Evolutionary conservation across 2,797 vertebrate genomes (phyloP), one percentile per base, ranked within the genome.

Genomic region (Apodemus agrarius): DNA sequence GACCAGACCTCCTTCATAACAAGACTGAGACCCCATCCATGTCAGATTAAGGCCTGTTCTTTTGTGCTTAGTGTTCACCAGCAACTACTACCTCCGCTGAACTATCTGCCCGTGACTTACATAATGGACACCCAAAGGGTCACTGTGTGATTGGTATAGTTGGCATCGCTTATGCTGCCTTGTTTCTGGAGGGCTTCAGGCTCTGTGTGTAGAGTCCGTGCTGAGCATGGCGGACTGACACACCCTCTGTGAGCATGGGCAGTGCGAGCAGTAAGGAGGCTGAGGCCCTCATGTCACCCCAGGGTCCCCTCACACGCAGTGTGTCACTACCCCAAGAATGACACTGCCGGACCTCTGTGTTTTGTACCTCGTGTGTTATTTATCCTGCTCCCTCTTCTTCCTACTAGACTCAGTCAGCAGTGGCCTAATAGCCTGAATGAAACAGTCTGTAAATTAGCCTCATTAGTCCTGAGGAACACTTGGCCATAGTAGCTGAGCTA

Each of bases 261-360:
- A 31, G 8, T 1, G 6, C 40, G 1, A 12, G 13, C 29, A 34
- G 78, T 75, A 5, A 46, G 72, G 37, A 22, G n/a, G 29, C 26
- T 12, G 11, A 13, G 6, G 40, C 17, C 11, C 4, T 22, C 2
- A 7, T 3, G 0, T 7, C 0, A 2, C 14, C 14, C 43, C 29
- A 37, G 46, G 19, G 43, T 31, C 22, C 57, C 46, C 69, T 21
- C 3, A 95, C 52, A 46, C 43, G 81, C 37, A 26, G 3, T 61
- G 29, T 26, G n/a, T 75, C 16, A 37, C 16, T 14, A 29, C 16
- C 19, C 49, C 63, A 43, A 57, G 26, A 40, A 1, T 54, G 81
- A 21, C 8, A 21, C n/a, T 84, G 4, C 65, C n/a, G 37, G 43
- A 57, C 52, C 13, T 40, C 43, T 82, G n/a, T 6, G 54, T 52